These are phyloP conservation scores for Papilio xuthus DNA, from an alignment of 1,140 invertebrate species.

Conservation along the genomic window DNA sequence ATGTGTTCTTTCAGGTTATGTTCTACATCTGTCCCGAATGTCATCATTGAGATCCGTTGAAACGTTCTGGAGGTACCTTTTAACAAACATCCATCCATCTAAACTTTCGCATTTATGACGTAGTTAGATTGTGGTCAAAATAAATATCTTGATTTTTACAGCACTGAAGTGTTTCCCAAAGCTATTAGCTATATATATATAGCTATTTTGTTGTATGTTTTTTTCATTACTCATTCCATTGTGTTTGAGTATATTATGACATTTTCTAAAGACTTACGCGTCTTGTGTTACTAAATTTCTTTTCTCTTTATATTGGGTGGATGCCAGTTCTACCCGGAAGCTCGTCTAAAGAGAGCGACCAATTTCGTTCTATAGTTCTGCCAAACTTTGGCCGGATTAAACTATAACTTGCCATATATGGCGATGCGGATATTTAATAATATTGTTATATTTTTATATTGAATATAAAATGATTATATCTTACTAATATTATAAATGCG, in stretches of 20 bases:
- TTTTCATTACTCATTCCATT: constrained; percentile 5
- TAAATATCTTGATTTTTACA: neutral
- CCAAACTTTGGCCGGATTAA: constrained; percentile 13
- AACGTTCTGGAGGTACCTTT: no score
- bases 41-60: no score
- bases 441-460: neutral
- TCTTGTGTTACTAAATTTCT: constrained; percentile 19
- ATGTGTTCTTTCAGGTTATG: no score
- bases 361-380: neutral
- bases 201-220: constrained; percentile 13
- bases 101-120: no score
- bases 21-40: no score
- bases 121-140: no score
- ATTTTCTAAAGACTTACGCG: constrained; percentile 21
- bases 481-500: no score
- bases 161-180: neutral
- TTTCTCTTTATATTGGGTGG: constrained; percentile 20
- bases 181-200: no score
- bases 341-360: constrained; percentile 3
- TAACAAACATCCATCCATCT: no score
- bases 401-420: neutral
- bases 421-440: constrained; percentile 2
- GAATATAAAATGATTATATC: neutral
- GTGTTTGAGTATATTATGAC: neutral
- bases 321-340: constrained; percentile 8